A percentile compares a stretch with the other conserved stretches of the same genome.
phyloP scores from a whole-genome alignment of 2,797 vertebrate species.

The Xiphorhynchus erythropygius region DNA sequence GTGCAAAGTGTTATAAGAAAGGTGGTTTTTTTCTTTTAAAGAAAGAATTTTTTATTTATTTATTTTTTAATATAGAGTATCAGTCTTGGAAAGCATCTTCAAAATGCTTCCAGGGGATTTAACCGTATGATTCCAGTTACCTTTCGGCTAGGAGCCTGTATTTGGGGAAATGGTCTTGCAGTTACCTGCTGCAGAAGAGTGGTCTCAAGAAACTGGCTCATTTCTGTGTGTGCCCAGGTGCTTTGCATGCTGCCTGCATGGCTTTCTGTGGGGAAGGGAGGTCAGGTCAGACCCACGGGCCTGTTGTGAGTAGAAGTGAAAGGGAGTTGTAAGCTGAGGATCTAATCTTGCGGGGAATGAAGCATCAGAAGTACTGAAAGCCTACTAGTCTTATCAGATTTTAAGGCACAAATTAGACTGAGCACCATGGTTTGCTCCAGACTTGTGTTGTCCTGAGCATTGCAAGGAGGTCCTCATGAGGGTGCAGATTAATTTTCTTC shows the following conservation, averaged over 20 bases:
- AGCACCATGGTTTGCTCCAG: not conserved
- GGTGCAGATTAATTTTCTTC: not conserved
- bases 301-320: not conserved
- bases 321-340: not conserved
- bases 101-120: not conserved
- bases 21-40: not conserved
- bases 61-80: not conserved
- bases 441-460: not conserved
- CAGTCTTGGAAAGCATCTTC: not conserved
- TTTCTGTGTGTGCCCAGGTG: not conserved
- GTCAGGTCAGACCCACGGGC: not conserved
- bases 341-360: not conserved
- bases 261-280: not conserved
- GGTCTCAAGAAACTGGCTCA: not conserved
- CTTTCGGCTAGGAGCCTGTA: not conserved
- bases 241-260: not conserved
- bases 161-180: not conserved
- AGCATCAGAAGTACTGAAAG: not conserved
- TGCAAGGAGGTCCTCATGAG: not conserved
- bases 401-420: not conserved
- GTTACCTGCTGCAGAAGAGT: not conserved
- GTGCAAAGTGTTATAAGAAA: not conserved
- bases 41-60: not conserved
- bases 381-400: not conserved
- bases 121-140: not conserved